A percentile compares a stretch with the other conserved stretches of the same genome.
Evolutionary conservation across 2,113 vertebrate species (phyloP).

Genomic region (Pycnonotus jocosus): DNA sequence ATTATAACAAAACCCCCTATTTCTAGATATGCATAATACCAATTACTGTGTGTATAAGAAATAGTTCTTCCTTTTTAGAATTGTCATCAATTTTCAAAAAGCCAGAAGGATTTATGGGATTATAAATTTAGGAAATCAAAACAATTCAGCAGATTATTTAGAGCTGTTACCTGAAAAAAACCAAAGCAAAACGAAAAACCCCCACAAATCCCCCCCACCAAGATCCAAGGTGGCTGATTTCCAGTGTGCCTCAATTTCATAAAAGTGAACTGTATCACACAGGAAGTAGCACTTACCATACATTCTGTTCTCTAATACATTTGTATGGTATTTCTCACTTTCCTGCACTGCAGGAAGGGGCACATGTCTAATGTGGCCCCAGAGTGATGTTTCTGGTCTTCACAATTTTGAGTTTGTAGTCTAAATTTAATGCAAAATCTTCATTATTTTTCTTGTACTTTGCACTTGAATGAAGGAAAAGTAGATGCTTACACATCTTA

Average conservation of each 20-base stretch:
- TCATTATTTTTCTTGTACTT: background rate
- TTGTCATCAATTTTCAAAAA: background rate
- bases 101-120: background rate
- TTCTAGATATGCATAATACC: background rate
- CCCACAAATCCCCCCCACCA: fast-evolving
- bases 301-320: background rate
- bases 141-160: background rate
- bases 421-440: background rate
- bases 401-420: background rate
- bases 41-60: background rate
- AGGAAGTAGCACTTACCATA: background rate
- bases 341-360: background rate
- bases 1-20: background rate
- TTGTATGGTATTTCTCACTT: background rate
- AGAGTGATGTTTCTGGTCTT: background rate
- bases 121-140: background rate
- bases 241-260: background rate
- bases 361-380: background rate
- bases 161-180: background rate
- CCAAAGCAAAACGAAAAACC: background rate
- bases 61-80: background rate
- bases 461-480: background rate
- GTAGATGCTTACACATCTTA: background rate
- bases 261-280: background rate
- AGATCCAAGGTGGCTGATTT: background rate